A percentile compares a stretch with the other conserved stretches of the same genome.
phyloP scores from a whole-genome alignment of 1,140 invertebrate species.

The Littorina saxatilis region DNA sequence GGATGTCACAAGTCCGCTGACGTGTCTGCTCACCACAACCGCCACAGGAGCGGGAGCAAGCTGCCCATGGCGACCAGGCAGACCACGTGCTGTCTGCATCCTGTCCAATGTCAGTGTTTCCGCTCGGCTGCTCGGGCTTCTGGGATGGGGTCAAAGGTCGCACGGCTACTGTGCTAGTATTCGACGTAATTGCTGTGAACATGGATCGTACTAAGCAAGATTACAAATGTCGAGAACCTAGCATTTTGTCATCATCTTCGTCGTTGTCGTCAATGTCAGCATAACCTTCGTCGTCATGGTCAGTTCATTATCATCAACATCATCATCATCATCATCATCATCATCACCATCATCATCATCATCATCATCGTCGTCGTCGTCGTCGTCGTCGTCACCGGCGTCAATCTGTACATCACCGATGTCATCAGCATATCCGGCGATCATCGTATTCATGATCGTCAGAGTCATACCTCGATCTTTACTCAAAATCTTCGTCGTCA shows the following conservation, averaged over 20 bases:
- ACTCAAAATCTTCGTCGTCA: not conserved
- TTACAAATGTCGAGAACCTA: not conserved
- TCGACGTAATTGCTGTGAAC: not conserved
- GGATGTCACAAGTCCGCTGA: slow-evolving; percentile 42
- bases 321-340: slow-evolving; percentile 10
- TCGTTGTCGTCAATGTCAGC: too few species aligned
- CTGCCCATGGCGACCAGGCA: slow-evolving; percentile 48
- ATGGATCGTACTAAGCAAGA: not conserved
- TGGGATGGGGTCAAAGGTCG: not conserved
- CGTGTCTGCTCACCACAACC: slow-evolving; percentile 55
- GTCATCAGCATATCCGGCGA: slow-evolving; percentile 2
- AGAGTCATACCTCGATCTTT: not conserved
- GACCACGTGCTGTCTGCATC: slow-evolving; percentile 43
- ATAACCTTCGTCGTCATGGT: not conserved
- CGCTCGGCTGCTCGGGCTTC: not conserved
- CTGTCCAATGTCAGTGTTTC: slow-evolving; percentile 21
- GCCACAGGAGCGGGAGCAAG: slow-evolving; percentile 52
- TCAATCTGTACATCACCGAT: not conserved
- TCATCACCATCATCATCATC: slow-evolving; percentile 10
- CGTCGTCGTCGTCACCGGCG: slow-evolving; percentile 2
- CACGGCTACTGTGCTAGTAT: not conserved
- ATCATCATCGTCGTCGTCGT: slow-evolving; percentile 10
- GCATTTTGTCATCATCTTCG: not conserved
- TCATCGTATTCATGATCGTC: not conserved
- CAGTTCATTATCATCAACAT: not conserved